Evolutionary conservation across 1,140 invertebrate genomes (phyloP).

Genomic region (Asbolus verrucosus): DNA sequence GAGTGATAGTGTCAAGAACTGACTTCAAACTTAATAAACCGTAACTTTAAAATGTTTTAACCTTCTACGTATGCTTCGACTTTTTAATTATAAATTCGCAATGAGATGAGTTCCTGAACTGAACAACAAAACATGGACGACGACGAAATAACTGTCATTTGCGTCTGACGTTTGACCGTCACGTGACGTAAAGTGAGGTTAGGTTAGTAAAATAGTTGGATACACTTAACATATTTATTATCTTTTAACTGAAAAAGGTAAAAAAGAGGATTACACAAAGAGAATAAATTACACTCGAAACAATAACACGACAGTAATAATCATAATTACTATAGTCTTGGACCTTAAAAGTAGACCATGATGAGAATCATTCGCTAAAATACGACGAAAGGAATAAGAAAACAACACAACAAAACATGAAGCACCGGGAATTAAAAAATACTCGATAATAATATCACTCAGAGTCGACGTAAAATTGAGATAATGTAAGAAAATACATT

Average conservation of each 20-base stretch:
- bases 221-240: conserved; percentile 33
- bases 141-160: too few relatives aligned
- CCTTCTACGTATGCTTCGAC: too few relatives aligned
- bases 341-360: conserved; percentile 13
- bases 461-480: conserved; percentile 3
- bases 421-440: conserved; percentile 1
- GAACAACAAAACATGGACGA: too few relatives aligned
- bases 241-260: conserved; percentile 10
- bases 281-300: conserved; percentile 3
- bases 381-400: background rate
- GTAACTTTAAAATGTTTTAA: too few relatives aligned
- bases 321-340: conserved; percentile 1
- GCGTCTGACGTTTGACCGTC: too few relatives aligned
- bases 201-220: background rate
- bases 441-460: conserved; percentile 26
- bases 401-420: conserved; percentile 5
- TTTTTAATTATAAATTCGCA: too few relatives aligned
- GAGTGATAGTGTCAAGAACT: too few relatives aligned
- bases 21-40: too few relatives aligned
- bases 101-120: too few relatives aligned
- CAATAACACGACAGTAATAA: background rate
- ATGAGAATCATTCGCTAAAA: background rate
- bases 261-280: background rate
- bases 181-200: too few relatives aligned
- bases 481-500: conserved; percentile 35